These are phyloP conservation scores for Syritta pipiens DNA, from an alignment of 2,888 invertebrate species.

Conservation along the genomic window DNA sequence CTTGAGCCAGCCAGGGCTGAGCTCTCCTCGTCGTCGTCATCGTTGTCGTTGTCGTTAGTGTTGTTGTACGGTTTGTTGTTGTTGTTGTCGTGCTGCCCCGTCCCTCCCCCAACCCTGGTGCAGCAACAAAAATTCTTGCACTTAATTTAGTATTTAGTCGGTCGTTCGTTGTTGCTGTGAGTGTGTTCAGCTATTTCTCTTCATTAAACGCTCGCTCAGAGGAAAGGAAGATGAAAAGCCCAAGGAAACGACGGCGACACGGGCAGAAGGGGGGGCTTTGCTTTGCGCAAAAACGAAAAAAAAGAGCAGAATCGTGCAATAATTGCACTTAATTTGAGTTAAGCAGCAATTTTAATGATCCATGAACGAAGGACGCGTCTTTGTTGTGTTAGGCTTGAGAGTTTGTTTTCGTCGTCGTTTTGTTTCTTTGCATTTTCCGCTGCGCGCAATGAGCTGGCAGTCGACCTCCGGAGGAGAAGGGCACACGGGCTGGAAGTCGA, in stretches of 20 bases:
- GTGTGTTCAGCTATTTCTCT: conserved; percentile 47
- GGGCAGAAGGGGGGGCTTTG: background rate
- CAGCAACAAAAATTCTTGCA: conserved; percentile 61
- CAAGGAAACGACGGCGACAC: conserved; percentile 1
- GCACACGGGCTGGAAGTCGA: background rate
- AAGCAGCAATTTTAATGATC: conserved; percentile 70
- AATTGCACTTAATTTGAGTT: conserved; percentile 70
- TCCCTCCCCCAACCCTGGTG: background rate
- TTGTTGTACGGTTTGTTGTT: too few relatives aligned
- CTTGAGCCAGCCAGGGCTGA: conserved; percentile 47
- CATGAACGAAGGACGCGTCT: conserved; percentile 69
- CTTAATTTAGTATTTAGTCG: conserved; percentile 66
- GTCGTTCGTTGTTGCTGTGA: conserved; percentile 30
- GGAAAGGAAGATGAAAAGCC: background rate
- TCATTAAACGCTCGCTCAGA: conserved; percentile 41
- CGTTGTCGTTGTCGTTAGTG: too few relatives aligned
- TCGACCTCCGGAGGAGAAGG: too few relatives aligned
- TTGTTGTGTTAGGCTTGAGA: conserved; percentile 56
- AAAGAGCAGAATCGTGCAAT: conserved; percentile 63
- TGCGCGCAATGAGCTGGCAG: background rate
- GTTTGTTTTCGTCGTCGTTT: too few relatives aligned
- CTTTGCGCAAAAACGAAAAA: conserved; percentile 23
- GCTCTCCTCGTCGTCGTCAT: conserved; percentile 7
- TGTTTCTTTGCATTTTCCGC: conserved; percentile 28
- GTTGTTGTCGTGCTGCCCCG: too few relatives aligned